phyloP scores from a whole-genome alignment of 2,888 invertebrate genomes.

The Cryptus viduatorius region DNA sequence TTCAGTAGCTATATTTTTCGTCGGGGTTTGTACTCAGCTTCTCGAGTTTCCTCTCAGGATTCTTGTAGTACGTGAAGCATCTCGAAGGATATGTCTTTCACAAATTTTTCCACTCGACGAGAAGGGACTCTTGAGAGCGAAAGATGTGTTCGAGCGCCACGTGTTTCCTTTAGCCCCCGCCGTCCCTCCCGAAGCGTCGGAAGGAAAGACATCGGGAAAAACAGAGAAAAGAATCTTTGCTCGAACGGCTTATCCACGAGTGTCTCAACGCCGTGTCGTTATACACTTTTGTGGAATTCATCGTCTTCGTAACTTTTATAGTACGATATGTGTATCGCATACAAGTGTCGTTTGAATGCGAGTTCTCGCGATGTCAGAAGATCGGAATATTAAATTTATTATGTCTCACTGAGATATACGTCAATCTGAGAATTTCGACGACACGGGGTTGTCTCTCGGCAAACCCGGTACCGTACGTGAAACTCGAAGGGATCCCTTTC shows the following conservation, averaged over 20 bases:
- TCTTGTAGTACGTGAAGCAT: neutral
- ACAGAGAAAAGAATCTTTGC: neutral
- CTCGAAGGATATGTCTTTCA: neutral
- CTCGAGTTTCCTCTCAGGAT: neutral
- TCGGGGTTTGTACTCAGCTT: neutral
- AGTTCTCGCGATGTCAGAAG: slow-evolving; percentile 11
- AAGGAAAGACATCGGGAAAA: neutral
- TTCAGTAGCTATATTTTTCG: neutral
- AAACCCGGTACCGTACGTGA: no score
- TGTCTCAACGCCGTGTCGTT: neutral
- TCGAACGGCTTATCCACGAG: neutral
- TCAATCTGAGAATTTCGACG: no score
- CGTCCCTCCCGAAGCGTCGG: neutral
- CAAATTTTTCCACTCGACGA: slow-evolving; percentile 9
- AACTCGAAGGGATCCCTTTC: no score
- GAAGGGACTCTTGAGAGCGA: neutral
- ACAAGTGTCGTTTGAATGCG: neutral
- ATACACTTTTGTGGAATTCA: neutral
- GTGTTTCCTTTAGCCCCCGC: neutral
- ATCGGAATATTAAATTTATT: slow-evolving; percentile 40
- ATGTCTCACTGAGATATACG: neutral
- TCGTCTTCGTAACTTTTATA: slow-evolving; percentile 7
- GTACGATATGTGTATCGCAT: neutral
- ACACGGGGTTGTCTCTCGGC: no score
- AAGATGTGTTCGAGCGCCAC: neutral